Base-by-base conservation (phyloP, 1,140 invertebrate species). In the Megathymus violae region DNA sequence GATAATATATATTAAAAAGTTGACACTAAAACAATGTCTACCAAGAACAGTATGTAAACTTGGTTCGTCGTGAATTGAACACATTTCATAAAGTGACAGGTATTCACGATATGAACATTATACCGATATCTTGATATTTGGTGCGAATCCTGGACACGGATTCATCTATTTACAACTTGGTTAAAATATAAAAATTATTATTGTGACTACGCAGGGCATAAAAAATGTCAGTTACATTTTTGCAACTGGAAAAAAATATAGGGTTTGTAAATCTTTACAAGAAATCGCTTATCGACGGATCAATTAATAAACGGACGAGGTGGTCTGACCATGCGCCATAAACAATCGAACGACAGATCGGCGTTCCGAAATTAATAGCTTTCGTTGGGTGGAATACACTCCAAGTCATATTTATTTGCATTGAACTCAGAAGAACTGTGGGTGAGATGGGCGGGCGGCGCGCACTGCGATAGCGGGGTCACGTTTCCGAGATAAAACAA, bases 241-340 rank as follows among this genome's bases (percentile, higher is more conserved):
- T 43, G 51, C 38, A 41, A 54, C 7, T 22, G 38, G n/a, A n/a
- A 22, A 54, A 54, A 54, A 54, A 19, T 36, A 19, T 51, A 52
- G 31, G 13, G 13, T 41, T 54, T 43, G 50, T 54, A 54, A 54
- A 54, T 41, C 50, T 25, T 41, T 54, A 38, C 50, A 41, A 54
- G 36, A 25, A 41, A 41, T 40, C 43, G 56, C 61, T 85, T 85
- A 85, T 85, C 82, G 60, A 13, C 16, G 41, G 72, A 85, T 85
- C 82, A 82, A 79, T 85, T 82, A 82, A 82, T 82, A 77, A 79
- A 69, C 72, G 62, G 78, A 72, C 73, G 71, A 83, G 80, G 79
- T 85, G 82, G 82, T 80, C 80, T 73, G 58, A 64, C 66, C 64
- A 58, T 43, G 60, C 27, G 51, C 72, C 69, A 65, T 80, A 79